Percentiles rank a stretch among this genome's conserved stretches.
These are phyloP conservation scores for Agrypnus murinus DNA, from an alignment of 2,888 invertebrate genomes.

Conservation along the genomic window DNA sequence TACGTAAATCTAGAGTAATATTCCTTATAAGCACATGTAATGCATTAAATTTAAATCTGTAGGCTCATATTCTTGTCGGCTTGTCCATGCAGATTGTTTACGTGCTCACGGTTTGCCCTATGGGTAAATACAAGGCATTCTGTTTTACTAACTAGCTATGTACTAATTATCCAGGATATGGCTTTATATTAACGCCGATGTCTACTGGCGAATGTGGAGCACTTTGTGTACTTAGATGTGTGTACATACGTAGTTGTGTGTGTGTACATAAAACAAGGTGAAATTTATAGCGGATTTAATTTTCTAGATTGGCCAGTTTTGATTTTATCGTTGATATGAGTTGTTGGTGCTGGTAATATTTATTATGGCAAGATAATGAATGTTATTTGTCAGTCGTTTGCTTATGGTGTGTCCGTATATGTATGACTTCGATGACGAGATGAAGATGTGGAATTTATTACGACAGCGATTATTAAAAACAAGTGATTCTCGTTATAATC, in stretches of 20 bases:
- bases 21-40: conserved; percentile 26
- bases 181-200: conserved; percentile 43
- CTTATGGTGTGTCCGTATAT: background rate
- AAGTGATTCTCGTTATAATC: background rate
- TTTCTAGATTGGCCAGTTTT: conserved; percentile 38
- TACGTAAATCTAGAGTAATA: conserved; percentile 31
- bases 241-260: no score
- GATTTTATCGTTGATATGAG: conserved; percentile 45
- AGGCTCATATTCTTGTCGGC: conserved; percentile 39
- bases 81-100: conserved; percentile 50
- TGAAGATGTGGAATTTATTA: conserved; percentile 21
- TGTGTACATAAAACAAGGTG: conserved; percentile 17
- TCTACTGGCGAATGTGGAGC: conserved; percentile 42
- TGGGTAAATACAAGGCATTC: conserved; percentile 39
- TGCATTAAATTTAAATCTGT: conserved; percentile 30
- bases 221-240: no score
- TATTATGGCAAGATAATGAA: conserved; percentile 16
- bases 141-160: conserved; percentile 40
- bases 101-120: conserved; percentile 49
- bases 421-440: conserved; percentile 2
- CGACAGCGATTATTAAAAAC: conserved; percentile 13
- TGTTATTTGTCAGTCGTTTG: conserved; percentile 25
- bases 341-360: conserved; percentile 29
- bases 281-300: conserved; percentile 47
- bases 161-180: conserved; percentile 52